Evolutionary conservation across 2,888 invertebrate species (phyloP).

Genomic region (Caenorhabditis afra): DNA sequence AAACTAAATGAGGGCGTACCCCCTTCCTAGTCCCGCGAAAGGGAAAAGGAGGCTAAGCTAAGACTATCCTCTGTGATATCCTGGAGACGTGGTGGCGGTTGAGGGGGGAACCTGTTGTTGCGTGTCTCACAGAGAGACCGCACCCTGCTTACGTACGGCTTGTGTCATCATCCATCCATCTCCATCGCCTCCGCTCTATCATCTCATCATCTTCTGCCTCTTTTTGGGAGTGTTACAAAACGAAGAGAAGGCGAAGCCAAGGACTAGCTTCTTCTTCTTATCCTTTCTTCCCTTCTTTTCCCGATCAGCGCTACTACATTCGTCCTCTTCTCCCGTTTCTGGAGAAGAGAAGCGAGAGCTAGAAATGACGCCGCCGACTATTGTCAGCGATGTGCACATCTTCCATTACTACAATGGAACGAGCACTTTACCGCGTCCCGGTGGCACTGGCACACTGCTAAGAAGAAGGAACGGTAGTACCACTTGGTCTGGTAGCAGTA

Average conservation of each 20-base stretch:
- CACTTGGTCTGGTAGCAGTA: conserved; percentile 40
- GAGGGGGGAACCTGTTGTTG: conserved; percentile 50
- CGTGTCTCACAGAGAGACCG: conserved; percentile 11
- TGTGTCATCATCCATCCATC: conserved; percentile 11
- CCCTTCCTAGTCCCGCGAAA: background rate
- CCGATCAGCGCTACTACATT: conserved; percentile 8
- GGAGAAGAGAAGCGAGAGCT: conserved; percentile 17
- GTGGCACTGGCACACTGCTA: conserved; percentile 30
- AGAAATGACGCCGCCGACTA: conserved; percentile 35
- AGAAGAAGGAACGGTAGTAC: conserved; percentile 28
- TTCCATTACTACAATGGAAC: conserved; percentile 63
- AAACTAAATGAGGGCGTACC: no score
- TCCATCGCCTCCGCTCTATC: conserved; percentile 2
- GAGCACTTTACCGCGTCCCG: conserved; percentile 22
- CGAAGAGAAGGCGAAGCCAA: background rate
- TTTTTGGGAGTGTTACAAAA: conserved; percentile 22
- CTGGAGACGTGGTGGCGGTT: no score
- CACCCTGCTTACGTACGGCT: conserved; percentile 47
- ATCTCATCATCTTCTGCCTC: conserved; percentile 10
- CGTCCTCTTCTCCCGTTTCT: conserved; percentile 13
- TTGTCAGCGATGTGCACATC: conserved; percentile 62
- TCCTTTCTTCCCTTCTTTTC: conserved; percentile 2
- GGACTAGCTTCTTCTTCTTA: conserved; percentile 3
- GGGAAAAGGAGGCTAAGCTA: conserved; percentile 14
- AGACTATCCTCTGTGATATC: conserved; percentile 30